Conservation (phyloP, 2,888 invertebrate genomes). For the Tricholauxania praeusta region DNA sequence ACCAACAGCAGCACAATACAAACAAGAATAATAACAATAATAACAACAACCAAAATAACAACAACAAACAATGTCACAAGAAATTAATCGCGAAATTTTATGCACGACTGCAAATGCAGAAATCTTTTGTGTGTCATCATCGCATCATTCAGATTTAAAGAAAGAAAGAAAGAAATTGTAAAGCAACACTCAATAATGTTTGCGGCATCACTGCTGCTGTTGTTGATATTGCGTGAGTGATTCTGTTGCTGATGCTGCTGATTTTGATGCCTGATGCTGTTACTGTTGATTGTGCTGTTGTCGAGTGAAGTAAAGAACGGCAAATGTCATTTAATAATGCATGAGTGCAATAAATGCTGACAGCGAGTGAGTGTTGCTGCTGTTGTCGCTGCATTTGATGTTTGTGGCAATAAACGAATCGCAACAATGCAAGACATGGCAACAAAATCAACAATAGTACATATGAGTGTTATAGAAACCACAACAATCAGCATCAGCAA, state of each 20-base stretch:
- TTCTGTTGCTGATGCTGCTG: neutral
- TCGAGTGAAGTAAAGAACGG: neutral
- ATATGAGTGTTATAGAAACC: too few relatives aligned
- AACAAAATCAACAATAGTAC: too few relatives aligned
- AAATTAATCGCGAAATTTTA: slow-evolving; percentile 48
- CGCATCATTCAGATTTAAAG: neutral
- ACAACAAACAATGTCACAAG: slow-evolving; percentile 40
- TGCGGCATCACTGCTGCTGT: too few relatives aligned
- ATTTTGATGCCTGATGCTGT: neutral
- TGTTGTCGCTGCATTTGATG: too few relatives aligned
- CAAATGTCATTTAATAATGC: slow-evolving; percentile 28
- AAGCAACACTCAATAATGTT: too few relatives aligned
- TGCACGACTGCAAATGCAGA: slow-evolving; percentile 44
- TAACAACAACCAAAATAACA: slow-evolving; percentile 23
- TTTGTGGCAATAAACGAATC: too few relatives aligned
- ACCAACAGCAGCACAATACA: slow-evolving; percentile 5
- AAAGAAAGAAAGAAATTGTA: too few relatives aligned
- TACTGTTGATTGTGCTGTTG: slow-evolving; percentile 9
- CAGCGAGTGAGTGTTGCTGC: slow-evolving; percentile 19
- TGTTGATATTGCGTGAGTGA: too few relatives aligned
- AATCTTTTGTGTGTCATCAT: slow-evolving; percentile 31
- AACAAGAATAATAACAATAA: slow-evolving; percentile 10
- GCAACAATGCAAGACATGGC: too few relatives aligned
- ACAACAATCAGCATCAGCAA: too few relatives aligned
- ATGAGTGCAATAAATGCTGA: slow-evolving; percentile 38